phyloP scores from a whole-genome alignment of 2,113 vertebrate genomes.

The Tetraodon nigroviridis region DNA sequence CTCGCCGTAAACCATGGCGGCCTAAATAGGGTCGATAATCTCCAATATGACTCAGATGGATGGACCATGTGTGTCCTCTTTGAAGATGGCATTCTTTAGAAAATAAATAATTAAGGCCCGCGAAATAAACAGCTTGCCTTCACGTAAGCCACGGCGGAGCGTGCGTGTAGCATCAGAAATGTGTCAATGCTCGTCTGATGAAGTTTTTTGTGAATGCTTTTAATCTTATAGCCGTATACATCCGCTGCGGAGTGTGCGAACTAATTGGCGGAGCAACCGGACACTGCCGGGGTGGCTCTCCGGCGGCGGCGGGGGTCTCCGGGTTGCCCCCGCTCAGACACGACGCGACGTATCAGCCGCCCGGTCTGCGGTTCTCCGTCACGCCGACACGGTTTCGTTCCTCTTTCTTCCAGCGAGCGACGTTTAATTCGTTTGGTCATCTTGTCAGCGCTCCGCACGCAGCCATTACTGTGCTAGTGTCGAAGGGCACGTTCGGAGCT shows the following conservation, averaged over 20 bases:
- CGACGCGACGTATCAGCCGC: conserved; percentile 64
- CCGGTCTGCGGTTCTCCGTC: conserved; percentile 44
- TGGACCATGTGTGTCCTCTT: conserved; percentile 49
- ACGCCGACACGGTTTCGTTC: conserved; percentile 3
- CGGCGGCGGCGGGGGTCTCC: conserved; percentile 59
- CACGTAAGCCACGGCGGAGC: conserved; percentile 48
- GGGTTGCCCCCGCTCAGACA: conserved; percentile 60
- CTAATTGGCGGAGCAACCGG: conserved; percentile 44
- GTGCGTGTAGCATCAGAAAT: conserved; percentile 25
- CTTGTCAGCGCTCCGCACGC: conserved; percentile 53
- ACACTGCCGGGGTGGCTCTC: conserved; percentile 62
- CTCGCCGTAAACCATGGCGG: conserved; percentile 56
- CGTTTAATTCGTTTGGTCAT: conserved; percentile 35
- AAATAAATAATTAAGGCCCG: conserved; percentile 39
- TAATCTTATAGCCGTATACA: not conserved
- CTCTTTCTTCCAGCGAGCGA: conserved; percentile 10
- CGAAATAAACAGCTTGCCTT: conserved; percentile 49
- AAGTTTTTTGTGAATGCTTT: conserved; percentile 44
- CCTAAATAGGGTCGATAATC: conserved; percentile 62
- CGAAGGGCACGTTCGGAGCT: conserved; percentile 55
- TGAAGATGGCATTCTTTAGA: conserved; percentile 40
- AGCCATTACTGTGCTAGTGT: conserved; percentile 64
- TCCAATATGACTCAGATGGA: conserved; percentile 43
- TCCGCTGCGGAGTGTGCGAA: not conserved
- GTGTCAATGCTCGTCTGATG: conserved; percentile 24